These are phyloP conservation scores for Lucilia sericata DNA, from an alignment of 1,140 invertebrate species.

Conservation along the genomic window DNA sequence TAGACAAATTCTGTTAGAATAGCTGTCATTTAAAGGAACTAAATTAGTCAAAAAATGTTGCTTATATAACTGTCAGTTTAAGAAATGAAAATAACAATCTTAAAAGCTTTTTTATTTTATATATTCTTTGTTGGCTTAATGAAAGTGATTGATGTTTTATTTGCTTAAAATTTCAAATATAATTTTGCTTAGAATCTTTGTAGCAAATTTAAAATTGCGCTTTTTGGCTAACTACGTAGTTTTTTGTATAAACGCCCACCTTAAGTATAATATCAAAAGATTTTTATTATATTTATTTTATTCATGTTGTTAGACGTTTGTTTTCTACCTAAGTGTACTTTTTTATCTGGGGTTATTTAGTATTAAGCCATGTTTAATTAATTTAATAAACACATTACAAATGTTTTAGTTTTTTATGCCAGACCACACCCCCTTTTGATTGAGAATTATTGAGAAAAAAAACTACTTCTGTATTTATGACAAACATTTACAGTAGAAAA, in stretches of 20 bases:
- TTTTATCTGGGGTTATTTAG: background rate
- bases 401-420: background rate
- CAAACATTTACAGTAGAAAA: too few species aligned
- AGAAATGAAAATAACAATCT: background rate
- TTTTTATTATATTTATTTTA: background rate
- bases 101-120: background rate
- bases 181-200: background rate
- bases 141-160: constrained; percentile 2
- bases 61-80: too few species aligned
- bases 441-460: too few species aligned
- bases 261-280: background rate
- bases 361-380: constrained; percentile 9
- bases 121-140: background rate
- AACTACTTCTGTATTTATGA: too few species aligned
- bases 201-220: too few species aligned
- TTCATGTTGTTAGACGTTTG: background rate
- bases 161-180: background rate
- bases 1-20: too few species aligned
- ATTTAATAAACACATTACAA: constrained; percentile 17
- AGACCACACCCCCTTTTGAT: background rate
- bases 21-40: too few species aligned
- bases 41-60: too few species aligned
- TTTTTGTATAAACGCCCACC: background rate
- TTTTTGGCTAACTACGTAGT: background rate
- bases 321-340: background rate